Conservation (phyloP, 2,888 invertebrate species). For the Sepioteuthis lessoniana region DNA sequence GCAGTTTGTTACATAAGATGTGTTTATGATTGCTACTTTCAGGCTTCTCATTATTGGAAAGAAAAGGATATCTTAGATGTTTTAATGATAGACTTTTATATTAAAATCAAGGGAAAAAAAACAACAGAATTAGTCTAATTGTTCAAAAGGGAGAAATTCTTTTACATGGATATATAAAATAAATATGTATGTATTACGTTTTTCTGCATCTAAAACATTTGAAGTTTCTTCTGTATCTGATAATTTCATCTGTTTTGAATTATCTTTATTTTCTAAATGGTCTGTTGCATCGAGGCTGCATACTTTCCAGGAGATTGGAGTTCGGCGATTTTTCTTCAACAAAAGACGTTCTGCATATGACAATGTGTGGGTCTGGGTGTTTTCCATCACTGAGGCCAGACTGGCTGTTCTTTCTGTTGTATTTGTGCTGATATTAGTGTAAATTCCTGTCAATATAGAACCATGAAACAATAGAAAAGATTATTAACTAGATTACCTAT, state of each 20-base stretch:
- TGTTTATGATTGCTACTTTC: too few species aligned
- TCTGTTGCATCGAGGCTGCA: not conserved
- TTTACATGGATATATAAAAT: not conserved
- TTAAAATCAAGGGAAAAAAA: too few species aligned
- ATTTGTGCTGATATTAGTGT: not conserved
- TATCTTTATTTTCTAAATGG: not conserved
- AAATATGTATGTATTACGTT: not conserved
- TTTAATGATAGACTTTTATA: too few species aligned
- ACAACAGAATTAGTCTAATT: too few species aligned
- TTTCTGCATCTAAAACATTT: not conserved
- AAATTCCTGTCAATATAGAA: not conserved
- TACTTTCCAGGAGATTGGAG: not conserved
- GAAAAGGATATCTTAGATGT: too few species aligned
- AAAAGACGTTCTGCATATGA: not conserved
- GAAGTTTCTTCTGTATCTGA: not conserved
- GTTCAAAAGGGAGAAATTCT: not conserved
- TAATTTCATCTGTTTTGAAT: not conserved
- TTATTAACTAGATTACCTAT: not conserved
- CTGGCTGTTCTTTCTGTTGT: not conserved
- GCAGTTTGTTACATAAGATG: too few species aligned
- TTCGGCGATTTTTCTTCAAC: not conserved
- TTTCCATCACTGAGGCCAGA: not conserved
- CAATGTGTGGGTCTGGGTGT: not conserved
- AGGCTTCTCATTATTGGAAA: too few species aligned
- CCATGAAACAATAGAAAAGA: not conserved